These are phyloP conservation scores for Drosophila macrospina DNA, from an alignment of 2,888 invertebrate genomes.

Conservation along the genomic window DNA sequence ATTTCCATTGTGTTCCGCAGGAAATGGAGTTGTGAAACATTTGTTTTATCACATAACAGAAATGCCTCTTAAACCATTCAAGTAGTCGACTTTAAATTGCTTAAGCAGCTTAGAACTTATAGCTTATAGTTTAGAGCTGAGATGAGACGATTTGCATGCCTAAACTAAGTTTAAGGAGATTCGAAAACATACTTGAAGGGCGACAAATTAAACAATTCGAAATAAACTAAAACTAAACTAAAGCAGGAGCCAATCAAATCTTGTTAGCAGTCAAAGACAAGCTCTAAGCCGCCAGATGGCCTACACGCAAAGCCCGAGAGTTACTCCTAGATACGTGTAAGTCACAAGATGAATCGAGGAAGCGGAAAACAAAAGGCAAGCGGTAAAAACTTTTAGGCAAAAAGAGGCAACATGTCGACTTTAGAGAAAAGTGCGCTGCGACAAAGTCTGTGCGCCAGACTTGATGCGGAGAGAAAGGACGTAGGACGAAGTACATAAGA, in stretches of 20 bases:
- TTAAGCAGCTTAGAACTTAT: constrained; percentile 26
- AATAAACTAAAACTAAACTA: constrained; percentile 23
- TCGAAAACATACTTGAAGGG: not conserved
- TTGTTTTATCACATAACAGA: constrained; percentile 19
- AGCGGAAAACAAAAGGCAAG: constrained; percentile 49
- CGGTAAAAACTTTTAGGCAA: constrained; percentile 48
- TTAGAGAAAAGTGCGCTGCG: constrained; percentile 29
- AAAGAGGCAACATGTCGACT: constrained; percentile 52
- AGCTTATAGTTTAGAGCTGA: constrained; percentile 16
- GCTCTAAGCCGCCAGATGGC: constrained; percentile 16
- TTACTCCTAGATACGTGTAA: constrained; percentile 17
- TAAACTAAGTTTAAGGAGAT: constrained; percentile 12
- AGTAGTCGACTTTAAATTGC: constrained; percentile 27
- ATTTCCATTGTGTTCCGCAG: not conserved
- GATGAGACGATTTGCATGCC: constrained; percentile 22
- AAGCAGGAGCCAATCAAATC: constrained; percentile 51
- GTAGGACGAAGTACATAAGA: not conserved
- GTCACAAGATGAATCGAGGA: constrained; percentile 5
- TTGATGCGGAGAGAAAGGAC: no score
- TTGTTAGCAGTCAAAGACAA: constrained; percentile 60
- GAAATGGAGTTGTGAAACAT: constrained; percentile 11
- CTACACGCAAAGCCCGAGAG: constrained; percentile 25
- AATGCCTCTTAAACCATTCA: constrained; percentile 6
- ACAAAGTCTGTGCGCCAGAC: no score
- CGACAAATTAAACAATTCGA: constrained; percentile 29